A percentile compares a stretch with the other conserved stretches of the same genome.
Evolutionary conservation across 2,888 invertebrate species (phyloP).

Genomic region (Pasiphila rectangulata): DNA sequence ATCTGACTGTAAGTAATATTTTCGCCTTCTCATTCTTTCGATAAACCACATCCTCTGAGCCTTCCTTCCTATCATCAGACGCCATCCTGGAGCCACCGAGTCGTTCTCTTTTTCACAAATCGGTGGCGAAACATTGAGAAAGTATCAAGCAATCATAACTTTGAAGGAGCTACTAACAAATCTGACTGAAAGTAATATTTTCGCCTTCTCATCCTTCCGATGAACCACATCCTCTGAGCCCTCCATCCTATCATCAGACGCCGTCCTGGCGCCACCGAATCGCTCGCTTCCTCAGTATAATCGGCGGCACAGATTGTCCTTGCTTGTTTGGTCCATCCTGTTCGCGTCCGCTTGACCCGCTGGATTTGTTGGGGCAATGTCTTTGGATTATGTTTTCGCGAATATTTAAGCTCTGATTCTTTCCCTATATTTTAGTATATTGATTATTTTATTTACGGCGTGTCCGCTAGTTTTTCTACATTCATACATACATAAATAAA

Average conservation of each 20-base stretch:
- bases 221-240: slow-evolving; percentile 6
- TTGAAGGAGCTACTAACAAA: no score
- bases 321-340: slow-evolving; percentile 63
- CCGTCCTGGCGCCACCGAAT: slow-evolving; percentile 55
- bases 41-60: slow-evolving; percentile 2
- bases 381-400: neutral
- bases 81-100: slow-evolving; percentile 53
- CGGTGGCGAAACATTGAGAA: no score
- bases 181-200: no score
- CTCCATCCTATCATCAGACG: slow-evolving; percentile 22
- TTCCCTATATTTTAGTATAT: no score
- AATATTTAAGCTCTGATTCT: no score
- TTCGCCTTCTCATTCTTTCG: no score
- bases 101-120: slow-evolving; percentile 42
- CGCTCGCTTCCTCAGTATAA: slow-evolving; percentile 46
- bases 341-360: slow-evolving; percentile 30
- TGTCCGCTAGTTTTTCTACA: no score
- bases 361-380: neutral
- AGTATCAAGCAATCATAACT: no score
- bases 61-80: slow-evolving; percentile 17
- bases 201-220: neutral
- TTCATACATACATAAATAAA: no score
- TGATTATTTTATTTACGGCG: no score
- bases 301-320: slow-evolving; percentile 66
- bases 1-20: no score